phyloP scores from a whole-genome alignment of 2,888 invertebrate genomes.

The Panzeria rudis region DNA sequence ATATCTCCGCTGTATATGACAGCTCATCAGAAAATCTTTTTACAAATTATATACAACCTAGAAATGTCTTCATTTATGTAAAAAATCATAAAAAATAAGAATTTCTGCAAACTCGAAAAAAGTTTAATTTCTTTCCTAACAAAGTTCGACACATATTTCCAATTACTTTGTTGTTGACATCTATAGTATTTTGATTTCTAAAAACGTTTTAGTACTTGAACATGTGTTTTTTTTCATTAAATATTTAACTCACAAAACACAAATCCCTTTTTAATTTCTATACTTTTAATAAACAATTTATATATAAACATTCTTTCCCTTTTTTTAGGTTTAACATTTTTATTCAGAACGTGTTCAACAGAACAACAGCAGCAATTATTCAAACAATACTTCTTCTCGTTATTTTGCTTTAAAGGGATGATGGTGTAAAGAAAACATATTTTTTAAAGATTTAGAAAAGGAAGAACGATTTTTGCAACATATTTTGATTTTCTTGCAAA shows the following conservation, averaged over 20 bases:
- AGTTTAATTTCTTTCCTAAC: too few relatives aligned
- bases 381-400: not conserved
- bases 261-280: constrained; percentile 1
- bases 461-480: not conserved
- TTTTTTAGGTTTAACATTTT: constrained; percentile 26
- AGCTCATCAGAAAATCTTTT: too few relatives aligned
- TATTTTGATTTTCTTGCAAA: not conserved
- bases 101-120: too few relatives aligned
- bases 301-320: constrained; percentile 10
- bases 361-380: not conserved
- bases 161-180: not conserved
- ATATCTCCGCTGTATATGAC: too few relatives aligned
- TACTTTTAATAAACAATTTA: constrained; percentile 29
- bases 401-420: not conserved
- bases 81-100: too few relatives aligned
- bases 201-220: not conserved
- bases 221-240: not conserved
- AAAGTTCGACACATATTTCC: too few relatives aligned
- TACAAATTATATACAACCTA: too few relatives aligned
- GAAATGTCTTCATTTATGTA: too few relatives aligned
- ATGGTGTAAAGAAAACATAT: not conserved
- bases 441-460: not conserved
- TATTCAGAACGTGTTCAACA: not conserved
- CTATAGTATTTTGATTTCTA: not conserved
- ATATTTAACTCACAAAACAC: not conserved